Base-by-base conservation (phyloP, 2,888 invertebrate genomes). In the Kryphioiulus occultus region DNA sequence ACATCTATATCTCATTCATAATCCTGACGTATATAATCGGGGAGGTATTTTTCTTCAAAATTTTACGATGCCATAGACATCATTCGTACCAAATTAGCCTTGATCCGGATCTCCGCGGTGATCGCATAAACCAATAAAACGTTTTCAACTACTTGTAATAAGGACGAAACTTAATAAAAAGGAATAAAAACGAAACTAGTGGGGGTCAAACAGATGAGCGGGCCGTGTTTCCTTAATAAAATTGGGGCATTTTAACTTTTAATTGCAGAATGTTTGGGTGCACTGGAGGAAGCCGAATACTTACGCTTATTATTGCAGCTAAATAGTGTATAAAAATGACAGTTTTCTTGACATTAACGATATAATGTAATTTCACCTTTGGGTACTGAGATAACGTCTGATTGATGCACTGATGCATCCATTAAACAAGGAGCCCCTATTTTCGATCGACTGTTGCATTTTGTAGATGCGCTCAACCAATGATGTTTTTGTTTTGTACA, bases 51-150 rank as follows among this genome's bases (percentile, higher is more conserved):
- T 44, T 44, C 12, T 44, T 44, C 17, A 59, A 12, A 1, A 59
- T 17, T 59, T 59, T 59, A 59, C 53, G 53, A 59, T 59, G 53
- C 53, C 53, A 59, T 59, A n/a, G 53, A 59, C 53, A 3, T 59
- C n/a, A n/a, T 59, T 59, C n/a, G 53, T n/a, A 59, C 53, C 53
- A n/a, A 59, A 59, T 59, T 59, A 59, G n/a, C 53, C 53, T 59
- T n/a, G 53, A 59, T 59, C 53, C 53, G 53, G 53, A 59, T 59
- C 53, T 59, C 4, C 4, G 42, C 10, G 42, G 42, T 42, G 42
- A 42, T 17, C 47, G 47, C 1, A 17, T n/a, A n/a, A 59, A 59
- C 47, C 1, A 59, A 59, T 59, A 59, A 59, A 59, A 59, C 2
- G 5, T 12, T 59, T 59, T 59, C 17, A 59, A 59, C 53, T 59